Conservation (phyloP, 2,797 vertebrate species). For the Microtus obscurus region DNA sequence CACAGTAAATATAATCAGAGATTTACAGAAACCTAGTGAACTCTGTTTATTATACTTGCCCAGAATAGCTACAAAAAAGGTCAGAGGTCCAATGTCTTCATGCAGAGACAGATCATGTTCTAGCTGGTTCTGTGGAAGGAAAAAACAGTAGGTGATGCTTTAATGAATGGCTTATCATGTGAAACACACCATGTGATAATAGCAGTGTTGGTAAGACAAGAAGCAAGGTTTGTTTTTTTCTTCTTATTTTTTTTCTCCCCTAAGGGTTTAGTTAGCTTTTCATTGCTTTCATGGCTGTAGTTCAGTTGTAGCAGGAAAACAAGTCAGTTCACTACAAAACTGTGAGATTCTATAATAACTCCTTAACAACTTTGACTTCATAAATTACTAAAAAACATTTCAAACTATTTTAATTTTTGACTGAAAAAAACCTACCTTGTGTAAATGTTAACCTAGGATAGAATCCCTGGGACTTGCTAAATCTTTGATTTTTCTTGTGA, state of each 20-base stretch:
- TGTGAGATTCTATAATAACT: slow-evolving; percentile 80
- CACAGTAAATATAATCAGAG: slow-evolving; percentile 91
- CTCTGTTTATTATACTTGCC: slow-evolving; percentile 91
- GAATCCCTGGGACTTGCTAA: slow-evolving; percentile 69
- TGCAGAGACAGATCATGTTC: slow-evolving; percentile 91
- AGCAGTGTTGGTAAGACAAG: slow-evolving; percentile 88
- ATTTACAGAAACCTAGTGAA: slow-evolving; percentile 90
- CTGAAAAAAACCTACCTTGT: slow-evolving; percentile 66
- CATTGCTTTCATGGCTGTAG: slow-evolving; percentile 84
- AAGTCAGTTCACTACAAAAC: slow-evolving; percentile 83
- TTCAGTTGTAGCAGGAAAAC: slow-evolving; percentile 84
- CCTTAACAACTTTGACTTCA: slow-evolving; percentile 82
- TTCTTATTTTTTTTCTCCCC: slow-evolving; percentile 5
- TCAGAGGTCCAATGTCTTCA: slow-evolving; percentile 91
- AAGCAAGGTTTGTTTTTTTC: slow-evolving; percentile 75
- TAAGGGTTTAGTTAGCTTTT: slow-evolving; percentile 85
- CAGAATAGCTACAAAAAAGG: slow-evolving; percentile 90
- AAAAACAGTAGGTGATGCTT: slow-evolving; percentile 92
- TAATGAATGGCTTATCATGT: slow-evolving; percentile 94
- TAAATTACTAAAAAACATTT: slow-evolving; percentile 69
- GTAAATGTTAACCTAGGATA: neutral
- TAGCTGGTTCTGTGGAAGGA: slow-evolving; percentile 90
- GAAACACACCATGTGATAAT: slow-evolving; percentile 92
- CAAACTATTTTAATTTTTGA: slow-evolving; percentile 50
- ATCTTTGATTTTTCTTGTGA: slow-evolving; percentile 52